Evolutionary conservation across 2,113 vertebrate species (phyloP).

Genomic region (Empidonax alnorum): DNA sequence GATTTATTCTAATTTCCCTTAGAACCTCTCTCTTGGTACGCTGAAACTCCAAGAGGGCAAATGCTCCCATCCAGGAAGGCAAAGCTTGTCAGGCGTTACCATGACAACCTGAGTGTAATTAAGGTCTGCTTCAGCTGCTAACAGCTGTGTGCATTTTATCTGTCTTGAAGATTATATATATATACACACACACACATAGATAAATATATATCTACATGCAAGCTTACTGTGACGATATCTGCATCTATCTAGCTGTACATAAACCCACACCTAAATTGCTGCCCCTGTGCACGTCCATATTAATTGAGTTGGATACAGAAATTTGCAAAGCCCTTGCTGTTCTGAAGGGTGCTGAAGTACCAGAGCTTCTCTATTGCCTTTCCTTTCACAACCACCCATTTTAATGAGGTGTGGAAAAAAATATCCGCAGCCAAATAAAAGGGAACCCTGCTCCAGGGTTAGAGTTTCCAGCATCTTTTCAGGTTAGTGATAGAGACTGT

Average conservation of each 20-base stretch:
- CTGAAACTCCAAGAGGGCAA: conserved; percentile 68
- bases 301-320: not conserved
- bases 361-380: not conserved
- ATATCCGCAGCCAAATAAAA: not conserved
- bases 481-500: not conserved
- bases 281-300: not conserved
- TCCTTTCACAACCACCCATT: not conserved
- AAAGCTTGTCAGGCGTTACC: conserved; percentile 79
- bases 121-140: conserved; percentile 79
- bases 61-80: conserved; percentile 65
- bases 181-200: not conserved
- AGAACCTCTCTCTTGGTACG: not conserved
- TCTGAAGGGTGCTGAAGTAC: not conserved
- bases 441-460: not conserved
- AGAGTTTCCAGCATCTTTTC: not conserved
- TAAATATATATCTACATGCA: conserved; percentile 2
- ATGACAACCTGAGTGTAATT: conserved; percentile 83
- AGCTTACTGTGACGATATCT: not conserved
- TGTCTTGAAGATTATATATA: conserved; percentile 63
- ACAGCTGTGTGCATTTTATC: conserved; percentile 82
- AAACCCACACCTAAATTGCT: not conserved
- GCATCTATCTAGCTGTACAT: not conserved
- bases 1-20: conserved; percentile 55
- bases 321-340: conserved; percentile 56
- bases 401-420: not conserved